phyloP scores from a whole-genome alignment of 2,888 invertebrate genomes.

The Leucoma salicis region DNA sequence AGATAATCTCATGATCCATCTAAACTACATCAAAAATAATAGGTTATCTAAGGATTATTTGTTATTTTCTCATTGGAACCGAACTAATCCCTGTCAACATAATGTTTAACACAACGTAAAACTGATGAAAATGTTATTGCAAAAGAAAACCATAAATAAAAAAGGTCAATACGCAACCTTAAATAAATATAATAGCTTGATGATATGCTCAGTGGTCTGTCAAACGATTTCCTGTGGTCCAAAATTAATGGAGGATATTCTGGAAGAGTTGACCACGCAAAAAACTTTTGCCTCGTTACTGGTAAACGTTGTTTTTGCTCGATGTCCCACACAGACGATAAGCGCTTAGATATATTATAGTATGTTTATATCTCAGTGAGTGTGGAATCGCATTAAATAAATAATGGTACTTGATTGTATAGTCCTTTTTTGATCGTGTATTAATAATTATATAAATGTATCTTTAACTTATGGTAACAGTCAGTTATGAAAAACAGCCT shows the following conservation, averaged over 20 bases:
- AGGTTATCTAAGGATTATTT: conserved; percentile 1
- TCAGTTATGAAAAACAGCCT: no score
- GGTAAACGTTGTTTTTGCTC: conserved; percentile 36
- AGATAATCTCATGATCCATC: conserved; percentile 16
- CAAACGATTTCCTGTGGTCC: conserved; percentile 43
- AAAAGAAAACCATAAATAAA: conserved; percentile 1
- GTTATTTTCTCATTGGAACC: background rate
- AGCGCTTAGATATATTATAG: conserved; percentile 32
- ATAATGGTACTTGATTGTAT: no score
- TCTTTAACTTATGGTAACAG: no score
- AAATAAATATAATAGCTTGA: conserved; percentile 22
- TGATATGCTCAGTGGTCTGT: conserved; percentile 41
- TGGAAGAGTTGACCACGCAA: conserved; percentile 35
- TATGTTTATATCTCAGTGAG: conserved; percentile 24
- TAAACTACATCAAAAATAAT: conserved; percentile 6
- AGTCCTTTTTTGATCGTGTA: no score
- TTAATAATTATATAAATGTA: no score
- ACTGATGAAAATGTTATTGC: conserved; percentile 3
- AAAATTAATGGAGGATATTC: conserved; percentile 51
- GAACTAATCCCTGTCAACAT: background rate
- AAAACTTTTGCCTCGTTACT: conserved; percentile 42
- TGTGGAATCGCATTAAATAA: conserved; percentile 23
- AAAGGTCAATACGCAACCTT: conserved; percentile 15
- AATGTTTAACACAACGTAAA: conserved; percentile 1
- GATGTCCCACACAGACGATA: conserved; percentile 34